Percentiles rank a stretch among this genome's conserved stretches.
Conservation (phyloP, 2,113 vertebrate species). For the Proteles cristata region DNA sequence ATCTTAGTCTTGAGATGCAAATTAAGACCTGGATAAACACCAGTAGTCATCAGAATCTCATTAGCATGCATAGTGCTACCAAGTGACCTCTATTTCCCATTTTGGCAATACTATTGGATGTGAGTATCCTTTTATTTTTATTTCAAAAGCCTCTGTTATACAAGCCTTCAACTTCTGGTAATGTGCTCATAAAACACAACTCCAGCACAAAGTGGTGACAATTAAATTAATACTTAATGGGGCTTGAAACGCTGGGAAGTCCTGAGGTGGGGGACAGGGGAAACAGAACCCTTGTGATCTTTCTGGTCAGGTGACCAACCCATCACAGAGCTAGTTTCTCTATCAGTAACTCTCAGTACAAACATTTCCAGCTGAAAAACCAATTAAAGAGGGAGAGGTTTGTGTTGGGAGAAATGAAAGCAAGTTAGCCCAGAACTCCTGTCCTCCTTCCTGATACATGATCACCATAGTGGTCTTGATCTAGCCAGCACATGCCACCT, state of each 20-base stretch:
- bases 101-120: not conserved
- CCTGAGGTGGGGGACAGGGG: not conserved
- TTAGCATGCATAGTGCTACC: not conserved
- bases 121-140: conserved; percentile 4
- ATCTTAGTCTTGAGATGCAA: not conserved
- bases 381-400: not conserved
- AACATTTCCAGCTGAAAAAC: not conserved
- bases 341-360: not conserved
- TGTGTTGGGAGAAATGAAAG: not conserved
- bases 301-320: not conserved
- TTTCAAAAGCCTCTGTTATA: conserved; percentile 40
- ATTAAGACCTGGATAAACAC: not conserved
- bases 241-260: not conserved
- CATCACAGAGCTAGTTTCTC: not conserved
- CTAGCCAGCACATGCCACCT: fast-evolving
- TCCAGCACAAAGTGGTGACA: not conserved
- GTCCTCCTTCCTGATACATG: not conserved
- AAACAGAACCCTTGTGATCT: not conserved
- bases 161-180: not conserved
- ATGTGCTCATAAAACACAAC: conserved; percentile 26
- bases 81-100: not conserved
- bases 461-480: no score
- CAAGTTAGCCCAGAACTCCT: no score
- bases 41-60: not conserved
- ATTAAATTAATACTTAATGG: conserved; percentile 49